Base-by-base conservation (phyloP, 2,888 invertebrate species). In the Lithophane socia region DNA sequence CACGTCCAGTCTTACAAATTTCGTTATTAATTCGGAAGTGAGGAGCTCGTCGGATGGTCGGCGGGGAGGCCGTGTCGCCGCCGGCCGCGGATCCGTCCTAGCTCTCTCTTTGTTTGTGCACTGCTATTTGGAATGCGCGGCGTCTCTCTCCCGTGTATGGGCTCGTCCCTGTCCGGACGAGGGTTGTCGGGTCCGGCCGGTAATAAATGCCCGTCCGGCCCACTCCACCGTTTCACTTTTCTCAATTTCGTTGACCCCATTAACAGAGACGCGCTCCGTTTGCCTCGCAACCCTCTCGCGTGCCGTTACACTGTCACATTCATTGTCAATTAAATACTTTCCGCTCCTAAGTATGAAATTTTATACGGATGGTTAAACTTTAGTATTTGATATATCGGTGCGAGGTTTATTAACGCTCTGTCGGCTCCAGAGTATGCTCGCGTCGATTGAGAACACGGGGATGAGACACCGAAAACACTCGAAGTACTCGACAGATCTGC, bases 221-320 rank as follows among this genome's bases (percentile, higher is more conserved):
- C 92, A 90, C 91, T 93, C 91, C 89, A 89, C 88, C 93, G 91
- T 94, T 95, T 94, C 94, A 95, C 94, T 95, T 95, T 95, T 95
- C 95, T 94, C 95, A 94, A 95, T 95, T 95, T 92, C 94, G 94
- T 92, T 94, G 94, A 95, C 95, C 95, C 94, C 93, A 94, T 95
- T 94, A 94, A 91, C 93, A 90, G 92, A 93, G 93, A 91, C 90
- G 88, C 93, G 94, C 91, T 93, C 92, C 93, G 93, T 91, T 94
- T 92, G 91, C 90, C 92, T 87, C 91, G 89, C 92, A 92, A 92
- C 92, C 93, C 94, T 93, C 92, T 89, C 90, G 90, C 90, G 90
- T 89, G 87, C 90, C 90, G 91, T 91, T 90, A 91, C 90, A 90
- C 91, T 93, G 94, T 94, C 94, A 91, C 93, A 93, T 93, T 93